These are phyloP conservation scores for Doryteuthis pealeii DNA, from an alignment of 1,140 invertebrate species.

Conservation along the genomic window DNA sequence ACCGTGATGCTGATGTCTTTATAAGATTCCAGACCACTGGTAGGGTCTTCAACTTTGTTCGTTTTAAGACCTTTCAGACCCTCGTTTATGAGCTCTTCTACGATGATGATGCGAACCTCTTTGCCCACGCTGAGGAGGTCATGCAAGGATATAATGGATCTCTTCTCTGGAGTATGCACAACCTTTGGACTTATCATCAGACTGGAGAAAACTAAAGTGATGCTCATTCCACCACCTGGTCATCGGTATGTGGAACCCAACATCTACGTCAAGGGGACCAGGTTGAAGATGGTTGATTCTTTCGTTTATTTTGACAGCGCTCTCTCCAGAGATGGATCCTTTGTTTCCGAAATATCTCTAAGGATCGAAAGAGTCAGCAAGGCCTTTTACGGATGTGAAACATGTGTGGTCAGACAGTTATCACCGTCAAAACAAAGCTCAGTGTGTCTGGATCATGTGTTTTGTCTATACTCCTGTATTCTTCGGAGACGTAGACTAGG, in stretches of 20 bases:
- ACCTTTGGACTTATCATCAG: neutral
- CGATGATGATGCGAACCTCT: neutral
- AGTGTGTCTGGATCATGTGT: neutral
- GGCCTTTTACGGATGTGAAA: neutral
- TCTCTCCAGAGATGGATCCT: too few species aligned
- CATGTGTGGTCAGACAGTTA: neutral
- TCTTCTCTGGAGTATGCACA: neutral
- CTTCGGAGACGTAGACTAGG: too few species aligned
- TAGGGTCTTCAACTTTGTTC: neutral
- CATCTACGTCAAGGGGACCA: too few species aligned
- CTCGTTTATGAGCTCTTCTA: neutral
- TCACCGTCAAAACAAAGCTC: neutral
- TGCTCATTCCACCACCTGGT: too few species aligned
- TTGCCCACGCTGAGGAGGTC: neutral
- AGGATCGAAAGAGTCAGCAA: too few species aligned
- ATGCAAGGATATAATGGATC: neutral
- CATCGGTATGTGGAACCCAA: too few species aligned
- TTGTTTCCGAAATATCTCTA: too few species aligned
- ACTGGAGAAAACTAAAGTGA: too few species aligned
- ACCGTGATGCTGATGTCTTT: neutral
- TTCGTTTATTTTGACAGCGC: too few species aligned
- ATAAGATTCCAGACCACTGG: neutral
- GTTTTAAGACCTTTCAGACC: neutral
- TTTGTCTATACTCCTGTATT: too few species aligned
- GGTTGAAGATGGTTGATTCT: too few species aligned